phyloP scores from a whole-genome alignment of 2,888 invertebrate species.

The Aphelenchoides bicaudatus region DNA sequence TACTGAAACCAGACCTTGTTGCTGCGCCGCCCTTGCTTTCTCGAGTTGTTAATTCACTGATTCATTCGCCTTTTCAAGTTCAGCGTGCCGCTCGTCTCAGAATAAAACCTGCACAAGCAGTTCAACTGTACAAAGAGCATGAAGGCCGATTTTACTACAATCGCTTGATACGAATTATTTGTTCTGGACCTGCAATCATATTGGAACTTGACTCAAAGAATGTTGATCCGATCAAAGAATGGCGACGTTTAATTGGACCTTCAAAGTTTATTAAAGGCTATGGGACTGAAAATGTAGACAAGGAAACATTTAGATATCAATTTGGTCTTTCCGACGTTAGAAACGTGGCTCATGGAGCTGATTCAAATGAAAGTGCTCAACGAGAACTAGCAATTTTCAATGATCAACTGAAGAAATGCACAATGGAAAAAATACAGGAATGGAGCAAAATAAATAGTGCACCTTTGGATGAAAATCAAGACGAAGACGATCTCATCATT shows the following conservation, averaged over 20 bases:
- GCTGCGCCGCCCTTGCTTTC: constrained; percentile 6
- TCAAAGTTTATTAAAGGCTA: constrained; percentile 15
- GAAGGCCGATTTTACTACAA: constrained; percentile 8
- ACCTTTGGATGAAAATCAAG: no score
- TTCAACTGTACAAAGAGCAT: constrained; percentile 11
- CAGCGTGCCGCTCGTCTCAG: constrained; percentile 3
- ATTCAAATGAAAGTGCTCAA: constrained; percentile 3
- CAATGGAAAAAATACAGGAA: no score
- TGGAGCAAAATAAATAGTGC: no score
- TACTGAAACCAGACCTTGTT: constrained; percentile 19
- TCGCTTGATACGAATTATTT: constrained; percentile 7
- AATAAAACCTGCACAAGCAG: background rate
- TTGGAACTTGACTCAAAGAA: background rate
- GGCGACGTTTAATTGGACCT: constrained; percentile 14
- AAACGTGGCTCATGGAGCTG: constrained; percentile 16
- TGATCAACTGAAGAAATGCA: background rate
- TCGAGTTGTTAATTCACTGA: background rate
- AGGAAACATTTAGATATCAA: background rate
- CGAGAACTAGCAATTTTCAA: constrained; percentile 9
- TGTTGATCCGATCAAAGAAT: constrained; percentile 14
- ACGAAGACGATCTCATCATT: no score
- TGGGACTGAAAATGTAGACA: background rate
- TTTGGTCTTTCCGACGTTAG: constrained; percentile 11
- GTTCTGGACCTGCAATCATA: constrained; percentile 10
- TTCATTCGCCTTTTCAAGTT: background rate